Evolutionary conservation across 1,140 invertebrate species (phyloP), one percentile per base, ranked within the genome.

Genomic region (Drosophila subobscura): DNA sequence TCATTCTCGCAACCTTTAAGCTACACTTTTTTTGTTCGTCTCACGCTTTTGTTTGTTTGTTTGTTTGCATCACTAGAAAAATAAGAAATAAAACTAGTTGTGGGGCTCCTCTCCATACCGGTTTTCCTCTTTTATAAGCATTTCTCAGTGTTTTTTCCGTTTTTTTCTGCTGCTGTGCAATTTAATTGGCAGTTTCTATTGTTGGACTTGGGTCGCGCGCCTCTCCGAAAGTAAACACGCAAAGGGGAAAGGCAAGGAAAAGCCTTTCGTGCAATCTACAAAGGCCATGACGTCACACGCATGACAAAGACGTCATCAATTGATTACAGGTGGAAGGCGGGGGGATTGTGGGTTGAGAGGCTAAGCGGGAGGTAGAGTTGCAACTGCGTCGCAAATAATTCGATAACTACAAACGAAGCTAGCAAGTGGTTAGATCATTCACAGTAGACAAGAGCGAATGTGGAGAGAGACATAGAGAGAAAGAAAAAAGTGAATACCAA

Each of bases 171-270:
- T 47, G 81, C 63, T 80, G 56, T 84, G 80, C 80, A 84, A 73
- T 84, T 84, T 86, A 84, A 84, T 84, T 86, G 80, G 71, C 68
- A 59, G 80, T 84, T 84, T 85, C 72, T 75, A 85, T 84, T 79
- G 79, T 84, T 84, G 40, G 59, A 55, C 40, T 37, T 37, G 33
- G 33, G 33, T 37, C 33, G 33, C 33, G 33, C 33, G 33, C 25
- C 22, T 45, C 44, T 40, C 25, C 63, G 65, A 68, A 68, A 56
- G 65, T 68, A 56, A 67, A 83, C 79, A 76, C 84, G 66, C 61
- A 85, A 76, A 79, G 72, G 61, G 25, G 22, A 44, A 46, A 40
- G 41, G 23, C 20, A 53, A 44, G 47, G 33, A 67, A 59, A 72
- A 52, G 42, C 10, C 47, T 75, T 74, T 55, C 72, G 63, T 75